Conservation (phyloP, 2,113 vertebrate genomes). For the Halichoerus grypus region DNA sequence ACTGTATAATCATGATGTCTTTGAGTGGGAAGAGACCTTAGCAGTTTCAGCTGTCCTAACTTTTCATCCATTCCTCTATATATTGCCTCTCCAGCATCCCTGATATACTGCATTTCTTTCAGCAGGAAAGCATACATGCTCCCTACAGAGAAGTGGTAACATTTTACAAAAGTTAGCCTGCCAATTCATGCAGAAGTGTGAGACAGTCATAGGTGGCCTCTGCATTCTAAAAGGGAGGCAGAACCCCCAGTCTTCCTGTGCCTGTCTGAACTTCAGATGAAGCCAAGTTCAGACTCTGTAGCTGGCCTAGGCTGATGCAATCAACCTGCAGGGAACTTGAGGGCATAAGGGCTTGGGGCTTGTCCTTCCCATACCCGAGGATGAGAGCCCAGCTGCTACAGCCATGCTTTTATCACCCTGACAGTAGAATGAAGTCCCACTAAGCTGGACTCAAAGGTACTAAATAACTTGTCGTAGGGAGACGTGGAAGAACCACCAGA, state of each 20-base stretch:
- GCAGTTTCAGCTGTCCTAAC: neutral
- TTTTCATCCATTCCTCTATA: neutral
- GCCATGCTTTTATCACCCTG: neutral
- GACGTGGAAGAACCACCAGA: neutral
- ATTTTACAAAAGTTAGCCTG: neutral
- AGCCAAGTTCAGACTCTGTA: neutral
- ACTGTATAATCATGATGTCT: neutral
- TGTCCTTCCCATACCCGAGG: neutral
- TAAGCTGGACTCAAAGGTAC: neutral
- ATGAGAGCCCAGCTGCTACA: neutral
- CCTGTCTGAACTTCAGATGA: conserved; percentile 51
- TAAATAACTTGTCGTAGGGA: neutral
- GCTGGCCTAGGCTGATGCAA: neutral
- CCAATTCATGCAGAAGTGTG: neutral
- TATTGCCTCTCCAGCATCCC: neutral
- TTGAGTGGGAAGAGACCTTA: conserved; percentile 47
- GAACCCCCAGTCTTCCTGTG: neutral
- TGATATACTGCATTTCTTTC: neutral
- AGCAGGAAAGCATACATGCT: neutral
- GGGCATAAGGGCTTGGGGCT: neutral
- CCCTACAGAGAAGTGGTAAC: neutral
- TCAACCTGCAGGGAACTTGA: neutral
- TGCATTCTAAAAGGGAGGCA: conserved; percentile 33
- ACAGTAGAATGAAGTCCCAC: neutral
- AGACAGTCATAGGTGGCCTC: neutral